These are phyloP conservation scores for Epizoanthus rinbou DNA, from an alignment of 92 coral and sea anemone genomes.

Conservation along the genomic window DNA sequence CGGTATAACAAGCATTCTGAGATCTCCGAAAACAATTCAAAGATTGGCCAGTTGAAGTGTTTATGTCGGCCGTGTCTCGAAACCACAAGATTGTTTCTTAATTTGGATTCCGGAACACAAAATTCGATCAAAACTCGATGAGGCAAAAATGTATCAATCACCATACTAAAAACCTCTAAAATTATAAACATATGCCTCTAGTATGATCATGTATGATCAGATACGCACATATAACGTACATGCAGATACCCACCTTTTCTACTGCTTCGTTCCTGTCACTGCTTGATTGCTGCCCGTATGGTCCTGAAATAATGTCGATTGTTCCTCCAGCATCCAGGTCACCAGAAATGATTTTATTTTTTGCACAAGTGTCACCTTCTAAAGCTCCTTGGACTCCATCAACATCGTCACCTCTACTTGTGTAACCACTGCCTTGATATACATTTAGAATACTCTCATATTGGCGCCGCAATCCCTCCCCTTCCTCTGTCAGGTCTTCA, in stretches of 20 bases:
- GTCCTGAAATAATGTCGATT: neutral
- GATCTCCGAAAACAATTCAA: conserved; percentile 14
- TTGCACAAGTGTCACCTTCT: neutral
- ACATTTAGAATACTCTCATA: conserved; percentile 67
- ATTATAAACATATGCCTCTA: no score
- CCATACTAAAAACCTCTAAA: neutral
- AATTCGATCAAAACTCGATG: neutral
- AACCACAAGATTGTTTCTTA: neutral
- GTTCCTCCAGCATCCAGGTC: neutral
- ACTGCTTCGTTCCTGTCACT: neutral
- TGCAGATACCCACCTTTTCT: conserved; percentile 11
- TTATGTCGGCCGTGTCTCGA: conserved; percentile 17
- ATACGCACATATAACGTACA: no score
- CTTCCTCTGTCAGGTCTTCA: conserved; percentile 76
- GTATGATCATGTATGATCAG: no score
- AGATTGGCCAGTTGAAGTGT: conserved; percentile 22
- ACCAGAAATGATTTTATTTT: neutral
- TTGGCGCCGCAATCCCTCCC: conserved; percentile 65
- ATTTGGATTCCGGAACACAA: conserved; percentile 17
- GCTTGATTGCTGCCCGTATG: conserved; percentile 9
- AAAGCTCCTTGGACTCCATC: neutral
- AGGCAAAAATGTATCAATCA: conserved; percentile 14
- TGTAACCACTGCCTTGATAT: neutral
- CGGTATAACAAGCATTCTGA: conserved; percentile 10
- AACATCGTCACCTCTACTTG: neutral